phyloP scores from a whole-genome alignment of 2,888 invertebrate species.

The Drosophila aldrichi region DNA sequence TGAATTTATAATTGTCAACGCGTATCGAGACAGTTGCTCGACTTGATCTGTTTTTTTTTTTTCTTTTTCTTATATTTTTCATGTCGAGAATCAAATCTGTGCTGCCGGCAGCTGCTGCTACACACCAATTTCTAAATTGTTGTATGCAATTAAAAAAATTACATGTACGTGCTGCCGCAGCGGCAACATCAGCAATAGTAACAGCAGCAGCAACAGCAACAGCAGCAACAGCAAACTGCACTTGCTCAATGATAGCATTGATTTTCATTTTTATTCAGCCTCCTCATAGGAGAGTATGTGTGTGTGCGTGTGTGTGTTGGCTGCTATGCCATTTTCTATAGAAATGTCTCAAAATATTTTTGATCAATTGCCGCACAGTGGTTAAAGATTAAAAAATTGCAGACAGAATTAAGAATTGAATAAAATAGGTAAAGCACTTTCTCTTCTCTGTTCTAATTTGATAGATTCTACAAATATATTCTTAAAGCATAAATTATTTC shows the following conservation, averaged over 20 bases:
- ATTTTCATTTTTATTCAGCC: conserved; percentile 70
- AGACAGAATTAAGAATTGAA: neutral
- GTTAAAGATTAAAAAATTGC: neutral
- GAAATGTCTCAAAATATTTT: conserved; percentile 68
- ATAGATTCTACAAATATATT: neutral
- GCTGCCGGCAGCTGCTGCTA: conserved; percentile 32
- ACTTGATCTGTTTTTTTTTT: conserved; percentile 13
- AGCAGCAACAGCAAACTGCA: conserved; percentile 19
- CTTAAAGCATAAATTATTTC: no score
- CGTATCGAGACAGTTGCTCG: conserved; percentile 18
- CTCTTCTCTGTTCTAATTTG: neutral
- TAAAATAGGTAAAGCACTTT: neutral
- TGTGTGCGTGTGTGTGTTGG: conserved; percentile 19
- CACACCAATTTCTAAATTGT: conserved; percentile 74
- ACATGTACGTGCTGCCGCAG: conserved; percentile 75
- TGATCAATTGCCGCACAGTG: conserved; percentile 55
- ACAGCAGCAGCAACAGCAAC: conserved; percentile 4
- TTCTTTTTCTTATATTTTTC: neutral
- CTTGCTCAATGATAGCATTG: conserved; percentile 68
- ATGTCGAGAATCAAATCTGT: conserved; percentile 37
- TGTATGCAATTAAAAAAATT: conserved; percentile 82
- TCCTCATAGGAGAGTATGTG: conserved; percentile 29
- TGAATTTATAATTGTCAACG: conserved; percentile 44
- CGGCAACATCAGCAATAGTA: conserved; percentile 21
- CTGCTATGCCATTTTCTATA: conserved; percentile 53